Evolutionary conservation across 2,888 invertebrate species (phyloP).

Genomic region (Lithophane leautieri): DNA sequence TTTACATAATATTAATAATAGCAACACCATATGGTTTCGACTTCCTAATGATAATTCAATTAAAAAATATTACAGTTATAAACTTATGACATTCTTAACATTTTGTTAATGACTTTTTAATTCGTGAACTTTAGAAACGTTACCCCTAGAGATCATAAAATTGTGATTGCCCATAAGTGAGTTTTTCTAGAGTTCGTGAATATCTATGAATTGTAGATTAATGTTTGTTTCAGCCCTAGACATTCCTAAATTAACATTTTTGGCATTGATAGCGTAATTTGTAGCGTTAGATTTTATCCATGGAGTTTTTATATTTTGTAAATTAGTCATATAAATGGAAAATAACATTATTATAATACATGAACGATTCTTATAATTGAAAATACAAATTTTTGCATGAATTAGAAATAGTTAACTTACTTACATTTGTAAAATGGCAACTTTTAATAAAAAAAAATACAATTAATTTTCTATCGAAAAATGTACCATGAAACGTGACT

Average conservation of each 20-base stretch:
- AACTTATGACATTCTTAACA: slow-evolving; percentile 32
- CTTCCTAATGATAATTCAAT: neutral
- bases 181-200: slow-evolving; percentile 26
- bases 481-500: neutral
- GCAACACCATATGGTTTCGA: neutral
- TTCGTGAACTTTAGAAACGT: slow-evolving; percentile 15
- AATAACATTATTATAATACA: slow-evolving; percentile 31
- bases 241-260: slow-evolving; percentile 68
- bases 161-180: neutral
- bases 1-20: slow-evolving; percentile 28
- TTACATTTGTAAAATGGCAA: slow-evolving; percentile 40
- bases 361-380: slow-evolving; percentile 56
- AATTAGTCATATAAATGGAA: slow-evolving; percentile 38
- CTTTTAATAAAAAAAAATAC: neutral
- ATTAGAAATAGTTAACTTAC: slow-evolving; percentile 42
- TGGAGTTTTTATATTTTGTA: slow-evolving; percentile 58
- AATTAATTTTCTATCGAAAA: neutral
- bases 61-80: neutral
- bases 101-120: slow-evolving; percentile 19
- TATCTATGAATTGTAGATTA: slow-evolving; percentile 25
- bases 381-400: slow-evolving; percentile 59
- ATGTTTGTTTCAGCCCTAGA: slow-evolving; percentile 62
- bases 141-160: slow-evolving; percentile 2
- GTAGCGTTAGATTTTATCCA: slow-evolving; percentile 51
- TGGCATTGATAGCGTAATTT: slow-evolving; percentile 52